Percentiles rank a stretch among this genome's conserved stretches.
phyloP scores from a whole-genome alignment of 2,113 vertebrate species.

The Syngnathus typhle region DNA sequence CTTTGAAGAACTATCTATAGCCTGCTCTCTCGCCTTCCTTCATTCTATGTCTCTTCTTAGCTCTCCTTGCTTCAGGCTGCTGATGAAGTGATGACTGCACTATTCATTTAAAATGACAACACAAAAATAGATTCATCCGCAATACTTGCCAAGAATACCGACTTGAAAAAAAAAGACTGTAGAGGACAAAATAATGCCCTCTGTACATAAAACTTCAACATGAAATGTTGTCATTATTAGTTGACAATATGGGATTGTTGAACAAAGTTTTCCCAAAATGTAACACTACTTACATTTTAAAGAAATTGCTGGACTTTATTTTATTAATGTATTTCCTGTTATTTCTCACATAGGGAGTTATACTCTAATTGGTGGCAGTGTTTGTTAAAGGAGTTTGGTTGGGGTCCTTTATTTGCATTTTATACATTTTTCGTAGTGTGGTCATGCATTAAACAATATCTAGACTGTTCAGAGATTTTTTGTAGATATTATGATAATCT shows the following conservation, averaged over 20 bases:
- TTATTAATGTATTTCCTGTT: no score
- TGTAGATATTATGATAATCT: no score
- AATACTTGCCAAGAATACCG: slow-evolving; percentile 24
- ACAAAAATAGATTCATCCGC: slow-evolving; percentile 25
- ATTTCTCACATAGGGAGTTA: no score
- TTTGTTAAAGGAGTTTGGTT: no score
- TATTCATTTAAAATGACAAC: slow-evolving; percentile 33
- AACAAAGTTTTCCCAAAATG: background rate
- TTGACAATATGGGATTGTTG: background rate
- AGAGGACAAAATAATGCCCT: background rate
- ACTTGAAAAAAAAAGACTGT: slow-evolving; percentile 1
- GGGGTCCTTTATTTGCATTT: no score
- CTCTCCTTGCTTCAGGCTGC: slow-evolving; percentile 23
- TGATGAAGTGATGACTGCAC: slow-evolving; percentile 22
- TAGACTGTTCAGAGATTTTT: no score
- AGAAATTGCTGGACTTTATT: background rate
- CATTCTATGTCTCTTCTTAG: background rate
- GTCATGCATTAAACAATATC: no score
- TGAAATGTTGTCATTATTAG: background rate
- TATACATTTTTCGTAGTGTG: no score
- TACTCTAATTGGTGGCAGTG: no score
- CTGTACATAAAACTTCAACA: background rate
- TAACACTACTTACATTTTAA: background rate
- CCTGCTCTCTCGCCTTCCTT: no score
- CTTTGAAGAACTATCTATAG: background rate